Evolutionary conservation across 1,140 invertebrate species (phyloP), one percentile per base, ranked within the genome.

Genomic region (Caenorhabditis inopinata): DNA sequence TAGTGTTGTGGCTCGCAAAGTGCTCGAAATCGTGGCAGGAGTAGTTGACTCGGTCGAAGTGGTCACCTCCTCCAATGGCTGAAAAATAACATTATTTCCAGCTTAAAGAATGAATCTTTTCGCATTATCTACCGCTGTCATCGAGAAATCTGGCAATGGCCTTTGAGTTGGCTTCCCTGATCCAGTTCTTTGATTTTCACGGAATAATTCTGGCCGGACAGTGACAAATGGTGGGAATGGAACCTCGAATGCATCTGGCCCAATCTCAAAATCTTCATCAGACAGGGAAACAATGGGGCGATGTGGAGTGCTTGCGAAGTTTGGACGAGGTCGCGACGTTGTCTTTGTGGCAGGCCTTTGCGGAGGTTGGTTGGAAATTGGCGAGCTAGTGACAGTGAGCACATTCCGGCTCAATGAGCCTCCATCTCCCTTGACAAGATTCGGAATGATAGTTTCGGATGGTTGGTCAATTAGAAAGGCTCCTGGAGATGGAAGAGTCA

Each of bases 241-340:
- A 47, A 82, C 85, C 42, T 88, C 87, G 12, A 81, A 87, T 74
- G 86, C 86, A 27, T 87, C 86, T 11, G 86, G 85, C 1, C 85
- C 68, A 35, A 87, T 76, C 23, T 84, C 83, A 47, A 88, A 79
- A 25, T 87, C 86, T 12, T 80, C 82, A 48, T 82, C 75, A 18
- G 62, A 38, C 5, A 84, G 53, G 7, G 84, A 84, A 38, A 83
- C 82, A 45, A 84, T 29, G 0, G 84, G 81, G 9, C 74, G 38
- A 49, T 81, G 76, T n/a, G 76, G 58, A 53, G 79, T 78, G 47
- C 49, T 76, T 9, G 76, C 25, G 62, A 81, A 76, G 62, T 76
- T 53, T 29, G 75, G 42, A 11, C 78, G 35, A 21, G 79, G 81
- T 18, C 68, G 49, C 9, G 68, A 35, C 9, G 49, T 80, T 12